These are phyloP conservation scores for Mythimna ferrago DNA, from an alignment of 2,888 invertebrate genomes.

Conservation along the genomic window DNA sequence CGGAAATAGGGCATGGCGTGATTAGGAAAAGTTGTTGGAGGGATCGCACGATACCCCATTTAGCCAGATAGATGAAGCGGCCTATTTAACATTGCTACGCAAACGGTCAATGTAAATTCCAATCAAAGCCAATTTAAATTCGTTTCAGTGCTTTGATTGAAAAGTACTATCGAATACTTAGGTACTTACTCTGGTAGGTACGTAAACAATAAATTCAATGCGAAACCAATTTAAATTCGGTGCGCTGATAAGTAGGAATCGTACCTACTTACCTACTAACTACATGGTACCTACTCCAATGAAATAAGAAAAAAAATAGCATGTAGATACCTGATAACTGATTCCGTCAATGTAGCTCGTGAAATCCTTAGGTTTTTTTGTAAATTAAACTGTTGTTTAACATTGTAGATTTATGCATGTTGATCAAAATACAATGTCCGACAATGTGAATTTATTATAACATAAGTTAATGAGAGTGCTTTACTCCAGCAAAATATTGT, in stretches of 20 bases:
- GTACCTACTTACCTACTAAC: not conserved
- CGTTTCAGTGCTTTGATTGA: conserved; percentile 9
- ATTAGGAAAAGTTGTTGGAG: not conserved
- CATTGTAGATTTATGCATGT: not conserved
- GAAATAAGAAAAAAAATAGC: not conserved
- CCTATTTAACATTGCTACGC: not conserved
- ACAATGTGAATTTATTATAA: too few species aligned
- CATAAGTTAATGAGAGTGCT: too few species aligned
- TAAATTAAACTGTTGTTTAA: not conserved
- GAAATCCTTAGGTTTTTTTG: not conserved
- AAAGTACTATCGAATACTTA: not conserved
- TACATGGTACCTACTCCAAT: not conserved
- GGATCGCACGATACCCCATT: not conserved
- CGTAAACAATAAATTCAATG: conserved; percentile 6
- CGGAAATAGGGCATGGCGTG: not conserved
- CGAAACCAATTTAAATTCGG: conserved; percentile 7
- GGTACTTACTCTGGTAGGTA: not conserved
- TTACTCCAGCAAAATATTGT: too few species aligned
- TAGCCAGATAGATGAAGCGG: not conserved
- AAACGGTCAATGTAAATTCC: conserved; percentile 19
- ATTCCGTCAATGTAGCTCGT: not conserved
- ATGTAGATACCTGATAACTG: not conserved
- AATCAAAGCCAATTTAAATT: conserved; percentile 25
- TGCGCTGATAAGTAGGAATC: not conserved
- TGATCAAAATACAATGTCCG: not conserved